Evolutionary conservation across 2,888 invertebrate species (phyloP).

Genomic region (Cephus spinipes): DNA sequence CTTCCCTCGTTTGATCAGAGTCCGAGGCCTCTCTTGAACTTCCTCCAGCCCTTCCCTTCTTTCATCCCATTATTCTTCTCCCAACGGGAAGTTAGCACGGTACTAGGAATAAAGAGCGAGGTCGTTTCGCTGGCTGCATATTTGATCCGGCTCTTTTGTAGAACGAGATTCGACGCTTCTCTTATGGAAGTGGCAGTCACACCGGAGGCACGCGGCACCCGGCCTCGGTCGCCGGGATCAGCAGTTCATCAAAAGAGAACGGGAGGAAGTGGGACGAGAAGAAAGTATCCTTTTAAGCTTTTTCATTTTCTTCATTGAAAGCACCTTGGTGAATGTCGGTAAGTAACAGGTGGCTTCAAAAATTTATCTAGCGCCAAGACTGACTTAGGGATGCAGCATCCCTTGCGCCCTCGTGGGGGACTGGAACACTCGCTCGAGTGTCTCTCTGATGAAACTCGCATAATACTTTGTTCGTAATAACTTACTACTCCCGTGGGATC

Average conservation of each 20-base stretch:
- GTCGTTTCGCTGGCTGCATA: not conserved
- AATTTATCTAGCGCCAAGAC: constrained; percentile 39
- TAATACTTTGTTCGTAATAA: not conserved
- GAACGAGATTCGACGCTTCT: not conserved
- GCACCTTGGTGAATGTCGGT: not conserved
- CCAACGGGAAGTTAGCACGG: not conserved
- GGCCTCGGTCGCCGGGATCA: not conserved
- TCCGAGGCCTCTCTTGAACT: not conserved
- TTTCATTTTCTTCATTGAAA: not conserved
- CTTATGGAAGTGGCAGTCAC: not conserved
- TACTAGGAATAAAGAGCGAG: not conserved
- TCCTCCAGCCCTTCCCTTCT: not conserved
- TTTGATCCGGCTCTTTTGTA: not conserved
- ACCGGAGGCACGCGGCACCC: not conserved
- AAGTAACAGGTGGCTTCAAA: constrained; percentile 53
- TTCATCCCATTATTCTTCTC: not conserved
- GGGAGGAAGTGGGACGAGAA: not conserved
- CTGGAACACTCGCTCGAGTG: not conserved
- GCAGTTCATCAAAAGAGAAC: not conserved
- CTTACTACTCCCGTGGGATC: not conserved
- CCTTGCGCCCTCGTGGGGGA: not conserved
- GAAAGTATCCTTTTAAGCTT: not conserved
- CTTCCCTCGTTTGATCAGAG: not conserved
- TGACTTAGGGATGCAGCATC: not conserved
- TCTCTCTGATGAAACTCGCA: not conserved